A percentile compares a stretch with the other conserved stretches of the same genome.
phyloP scores from a whole-genome alignment of 2,113 vertebrate genomes.

The Poecilia latipinna region DNA sequence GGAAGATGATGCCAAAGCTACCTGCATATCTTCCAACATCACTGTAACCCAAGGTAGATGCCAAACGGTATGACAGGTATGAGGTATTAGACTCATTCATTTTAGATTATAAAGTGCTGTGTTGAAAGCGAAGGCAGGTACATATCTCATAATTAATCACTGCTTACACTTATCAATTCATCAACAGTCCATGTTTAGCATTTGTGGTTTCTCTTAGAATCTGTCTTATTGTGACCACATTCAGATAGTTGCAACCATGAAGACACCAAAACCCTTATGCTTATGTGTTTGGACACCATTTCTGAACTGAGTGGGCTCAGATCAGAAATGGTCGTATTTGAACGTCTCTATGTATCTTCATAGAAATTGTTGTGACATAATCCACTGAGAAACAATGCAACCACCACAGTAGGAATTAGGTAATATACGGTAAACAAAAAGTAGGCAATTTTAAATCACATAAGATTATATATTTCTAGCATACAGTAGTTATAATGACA shows the following conservation, averaged over 20 bases:
- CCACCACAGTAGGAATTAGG: not conserved
- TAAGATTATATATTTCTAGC: too few species aligned
- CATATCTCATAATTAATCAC: not conserved
- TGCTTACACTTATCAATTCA: not conserved
- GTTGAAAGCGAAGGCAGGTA: not conserved
- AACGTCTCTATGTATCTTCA: not conserved
- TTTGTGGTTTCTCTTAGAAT: not conserved
- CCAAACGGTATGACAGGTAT: not conserved
- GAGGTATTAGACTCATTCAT: not conserved
- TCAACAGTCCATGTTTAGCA: not conserved
- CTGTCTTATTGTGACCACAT: slow-evolving; percentile 1
- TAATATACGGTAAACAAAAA: not conserved
- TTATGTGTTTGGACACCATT: not conserved
- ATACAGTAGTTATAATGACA: not conserved
- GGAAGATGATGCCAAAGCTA: not conserved
- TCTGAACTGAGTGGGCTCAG: not conserved
- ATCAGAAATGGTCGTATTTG: not conserved
- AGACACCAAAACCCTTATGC: not conserved
- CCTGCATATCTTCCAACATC: not conserved
- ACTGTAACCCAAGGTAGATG: not conserved
- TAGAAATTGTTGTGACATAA: not conserved
- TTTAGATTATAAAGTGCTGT: not conserved
- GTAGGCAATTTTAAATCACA: too few species aligned
- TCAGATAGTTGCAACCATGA: not conserved
- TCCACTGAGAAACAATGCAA: not conserved